Evolutionary conservation across 2,113 vertebrate species (phyloP), one percentile per base, ranked within the genome.

Genomic region (Diadophis punctatus): DNA sequence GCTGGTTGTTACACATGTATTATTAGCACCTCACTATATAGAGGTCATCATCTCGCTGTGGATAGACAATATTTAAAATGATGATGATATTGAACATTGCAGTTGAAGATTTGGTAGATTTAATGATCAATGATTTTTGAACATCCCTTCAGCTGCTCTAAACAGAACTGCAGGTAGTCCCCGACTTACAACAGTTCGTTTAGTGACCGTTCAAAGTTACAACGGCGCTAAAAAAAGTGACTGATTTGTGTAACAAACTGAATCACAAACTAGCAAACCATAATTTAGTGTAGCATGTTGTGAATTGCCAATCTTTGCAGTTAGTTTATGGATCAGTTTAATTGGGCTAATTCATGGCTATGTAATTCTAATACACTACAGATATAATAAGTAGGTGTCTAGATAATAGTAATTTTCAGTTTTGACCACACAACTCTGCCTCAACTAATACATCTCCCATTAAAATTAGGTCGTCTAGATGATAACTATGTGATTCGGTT

Each of bases 401-500:
- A 53, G 86, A 51, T 18, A n/a, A 52, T 9, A 53, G 30, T 88
- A 34, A 34, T 53, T 52, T 60, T 52, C 49, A 52, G 49, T n/a
- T 87, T 87, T 18, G 86, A 30, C 49, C 16, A 49, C 86, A 52
- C 49, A 49, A 16, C 25, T 86, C 10, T 52, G 51, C 30, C 27
- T 52, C n/a, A 88, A 18, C 30, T 55, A n/a, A 87, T 52, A n/a
- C 30, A 46, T 60, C 85, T 74, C 87, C 48, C 51, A 93, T 88
- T 91, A 34, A 22, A 63, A 84, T 74, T 90, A 99, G 99, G 98
- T 89, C 93, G 3, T n/a, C 95, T 98, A 84, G 98, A 98, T 74
- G 98, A 98, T 86, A 97, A 97, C 51, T 97, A 98, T 55, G 3
- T 98, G 90, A 95, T 97, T 95, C 96, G 95, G 92, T 95, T 99